A percentile compares a stretch with the other conserved stretches of the same genome.
These are phyloP conservation scores for Elmis aenea DNA, from an alignment of 2,888 invertebrate genomes.

Conservation along the genomic window DNA sequence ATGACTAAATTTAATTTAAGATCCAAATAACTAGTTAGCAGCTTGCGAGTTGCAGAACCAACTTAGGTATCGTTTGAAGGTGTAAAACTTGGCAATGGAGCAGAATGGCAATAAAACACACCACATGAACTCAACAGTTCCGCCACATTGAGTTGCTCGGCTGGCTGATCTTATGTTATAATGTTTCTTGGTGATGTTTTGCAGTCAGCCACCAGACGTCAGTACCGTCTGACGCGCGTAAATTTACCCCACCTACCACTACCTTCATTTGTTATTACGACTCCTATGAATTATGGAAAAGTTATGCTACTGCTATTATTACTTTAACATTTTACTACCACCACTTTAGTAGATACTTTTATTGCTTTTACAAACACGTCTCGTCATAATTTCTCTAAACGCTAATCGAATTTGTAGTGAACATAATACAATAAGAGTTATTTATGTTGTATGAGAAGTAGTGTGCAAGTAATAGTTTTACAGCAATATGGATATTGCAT, in stretches of 20 bases:
- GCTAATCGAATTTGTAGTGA: too few species aligned
- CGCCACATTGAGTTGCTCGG: constrained; percentile 10
- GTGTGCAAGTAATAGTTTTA: too few species aligned
- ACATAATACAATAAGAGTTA: too few species aligned
- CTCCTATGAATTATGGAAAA: constrained; percentile 4
- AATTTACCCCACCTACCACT: constrained; percentile 3
- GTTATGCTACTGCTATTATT: constrained; percentile 6
- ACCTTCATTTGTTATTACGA: background rate
- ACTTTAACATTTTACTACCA: constrained; percentile 4
- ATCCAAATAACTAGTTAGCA: too few species aligned
- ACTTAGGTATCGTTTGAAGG: too few species aligned
- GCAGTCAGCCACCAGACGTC: too few species aligned
- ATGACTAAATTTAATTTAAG: too few species aligned
- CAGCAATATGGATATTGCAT: too few species aligned
- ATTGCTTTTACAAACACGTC: constrained; percentile 4
- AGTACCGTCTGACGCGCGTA: constrained; percentile 7
- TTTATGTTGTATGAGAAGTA: too few species aligned
- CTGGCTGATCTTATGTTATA: constrained; percentile 6
- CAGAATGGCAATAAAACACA: constrained; percentile 14
- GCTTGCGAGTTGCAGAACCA: too few species aligned
- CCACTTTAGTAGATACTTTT: too few species aligned
- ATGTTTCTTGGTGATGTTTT: constrained; percentile 9
- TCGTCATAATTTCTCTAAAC: too few species aligned
- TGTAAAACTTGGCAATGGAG: constrained; percentile 13
- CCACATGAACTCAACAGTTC: constrained; percentile 13